Percentiles rank a stretch among this genome's conserved stretches.
phyloP scores from a whole-genome alignment of 2,113 vertebrate species.

The Cephalopholis sonnerati region DNA sequence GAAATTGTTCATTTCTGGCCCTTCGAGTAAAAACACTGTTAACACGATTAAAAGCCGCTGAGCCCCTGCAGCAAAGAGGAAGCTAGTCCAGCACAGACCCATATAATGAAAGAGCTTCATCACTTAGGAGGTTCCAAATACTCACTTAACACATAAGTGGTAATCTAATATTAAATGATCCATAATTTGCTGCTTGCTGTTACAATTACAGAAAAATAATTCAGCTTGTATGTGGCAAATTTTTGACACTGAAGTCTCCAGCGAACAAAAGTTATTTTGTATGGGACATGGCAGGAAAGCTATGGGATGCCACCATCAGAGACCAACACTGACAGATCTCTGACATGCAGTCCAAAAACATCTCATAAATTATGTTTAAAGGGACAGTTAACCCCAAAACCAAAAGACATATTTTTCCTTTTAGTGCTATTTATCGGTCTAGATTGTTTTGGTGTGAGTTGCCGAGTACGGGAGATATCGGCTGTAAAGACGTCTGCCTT shows the following conservation, averaged over 20 bases:
- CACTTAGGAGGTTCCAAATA: slow-evolving; percentile 55
- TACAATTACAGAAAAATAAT: background rate
- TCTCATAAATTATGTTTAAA: background rate
- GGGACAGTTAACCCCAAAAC: no score
- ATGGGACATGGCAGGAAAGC: background rate
- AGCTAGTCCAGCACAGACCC: slow-evolving; percentile 48
- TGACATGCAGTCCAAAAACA: background rate
- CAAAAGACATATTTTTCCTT: no score
- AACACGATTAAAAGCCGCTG: slow-evolving; percentile 38
- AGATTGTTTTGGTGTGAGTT: no score
- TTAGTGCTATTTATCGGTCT: no score
- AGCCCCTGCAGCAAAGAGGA: slow-evolving; percentile 55
- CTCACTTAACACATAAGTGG: background rate
- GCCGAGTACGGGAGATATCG: no score
- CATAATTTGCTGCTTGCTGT: background rate
- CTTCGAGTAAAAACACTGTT: background rate
- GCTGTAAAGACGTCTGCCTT: no score
- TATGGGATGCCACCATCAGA: background rate
- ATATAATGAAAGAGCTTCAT: slow-evolving; percentile 56
- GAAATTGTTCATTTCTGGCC: background rate
- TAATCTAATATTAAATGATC: background rate
- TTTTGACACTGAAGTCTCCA: no score
- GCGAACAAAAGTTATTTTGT: no score
- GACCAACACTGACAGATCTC: background rate
- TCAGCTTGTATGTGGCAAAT: background rate